Evolutionary conservation across 1,140 invertebrate species (phyloP).

Genomic region (Sarcophaga bullata): DNA sequence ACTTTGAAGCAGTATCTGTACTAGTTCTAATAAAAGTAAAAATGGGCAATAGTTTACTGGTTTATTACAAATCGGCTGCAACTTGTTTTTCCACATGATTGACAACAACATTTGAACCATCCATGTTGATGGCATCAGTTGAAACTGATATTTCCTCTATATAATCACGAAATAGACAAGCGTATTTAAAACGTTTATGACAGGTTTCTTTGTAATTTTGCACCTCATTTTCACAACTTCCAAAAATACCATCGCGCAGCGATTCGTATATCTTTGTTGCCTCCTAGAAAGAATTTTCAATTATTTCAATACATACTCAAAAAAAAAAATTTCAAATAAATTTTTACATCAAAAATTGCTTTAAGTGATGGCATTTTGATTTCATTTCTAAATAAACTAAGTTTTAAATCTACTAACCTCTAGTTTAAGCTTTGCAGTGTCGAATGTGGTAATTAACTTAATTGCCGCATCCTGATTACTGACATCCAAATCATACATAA

Average conservation of each 20-base stretch:
- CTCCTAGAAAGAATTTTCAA: slow-evolving; percentile 68
- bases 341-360: neutral
- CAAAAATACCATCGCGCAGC: slow-evolving; percentile 82
- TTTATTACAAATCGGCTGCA: slow-evolving; percentile 46
- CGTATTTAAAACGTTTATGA: slow-evolving; percentile 78
- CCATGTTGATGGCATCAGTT: slow-evolving; percentile 46
- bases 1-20: slow-evolving; percentile 22
- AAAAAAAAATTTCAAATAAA: neutral
- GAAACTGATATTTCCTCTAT: slow-evolving; percentile 53
- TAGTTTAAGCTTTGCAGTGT: slow-evolving; percentile 55
- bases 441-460: slow-evolving; percentile 57
- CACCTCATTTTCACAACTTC: slow-evolving; percentile 74
- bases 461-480: slow-evolving; percentile 59
- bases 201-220: slow-evolving; percentile 78
- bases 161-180: slow-evolving; percentile 71
- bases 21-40: slow-evolving; percentile 28
- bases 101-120: slow-evolving; percentile 49
- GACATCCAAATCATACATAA: slow-evolving; percentile 57
- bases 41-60: neutral
- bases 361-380: neutral
- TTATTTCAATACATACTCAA: neutral
- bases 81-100: slow-evolving; percentile 49
- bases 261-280: slow-evolving; percentile 82
- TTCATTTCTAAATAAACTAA: neutral
- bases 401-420: slow-evolving; percentile 51